A percentile compares a stretch with the other conserved stretches of the same genome.
Conservation (phyloP, 2,797 vertebrate species). For the Halcyon badia region DNA sequence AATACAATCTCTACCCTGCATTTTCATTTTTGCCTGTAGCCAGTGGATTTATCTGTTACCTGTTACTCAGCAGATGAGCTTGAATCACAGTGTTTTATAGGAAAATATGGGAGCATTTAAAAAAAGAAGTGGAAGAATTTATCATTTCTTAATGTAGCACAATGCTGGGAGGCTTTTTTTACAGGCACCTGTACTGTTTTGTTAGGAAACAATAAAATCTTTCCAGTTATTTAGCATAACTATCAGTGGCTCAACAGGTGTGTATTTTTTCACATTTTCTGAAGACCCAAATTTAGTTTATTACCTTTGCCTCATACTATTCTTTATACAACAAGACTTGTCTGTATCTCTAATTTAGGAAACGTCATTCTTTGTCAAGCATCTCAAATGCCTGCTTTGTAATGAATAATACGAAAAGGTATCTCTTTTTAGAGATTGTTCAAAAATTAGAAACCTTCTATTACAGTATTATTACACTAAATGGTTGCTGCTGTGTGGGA, state of each 20-base stretch:
- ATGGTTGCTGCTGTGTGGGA: neutral
- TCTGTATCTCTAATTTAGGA: neutral
- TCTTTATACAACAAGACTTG: neutral
- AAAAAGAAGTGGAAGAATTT: neutral
- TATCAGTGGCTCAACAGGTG: neutral
- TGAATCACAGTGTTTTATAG: neutral
- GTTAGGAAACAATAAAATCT: neutral
- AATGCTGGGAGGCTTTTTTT: neutral
- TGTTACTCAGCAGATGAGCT: neutral
- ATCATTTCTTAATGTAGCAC: neutral
- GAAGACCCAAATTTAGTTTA: neutral
- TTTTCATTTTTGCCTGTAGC: neutral
- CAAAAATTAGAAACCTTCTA: neutral
- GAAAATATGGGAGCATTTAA: neutral
- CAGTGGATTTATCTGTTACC: neutral
- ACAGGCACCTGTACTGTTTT: neutral
- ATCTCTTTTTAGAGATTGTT: neutral
- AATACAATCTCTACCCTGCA: neutral
- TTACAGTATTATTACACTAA: neutral
- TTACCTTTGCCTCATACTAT: neutral
- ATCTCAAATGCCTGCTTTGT: neutral
- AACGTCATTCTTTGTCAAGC: neutral
- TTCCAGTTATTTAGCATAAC: neutral
- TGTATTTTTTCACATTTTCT: neutral
- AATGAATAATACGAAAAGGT: neutral